These are phyloP conservation scores for Nyctibius bracteatus DNA, from an alignment of 2,113 vertebrate species.

Conservation along the genomic window DNA sequence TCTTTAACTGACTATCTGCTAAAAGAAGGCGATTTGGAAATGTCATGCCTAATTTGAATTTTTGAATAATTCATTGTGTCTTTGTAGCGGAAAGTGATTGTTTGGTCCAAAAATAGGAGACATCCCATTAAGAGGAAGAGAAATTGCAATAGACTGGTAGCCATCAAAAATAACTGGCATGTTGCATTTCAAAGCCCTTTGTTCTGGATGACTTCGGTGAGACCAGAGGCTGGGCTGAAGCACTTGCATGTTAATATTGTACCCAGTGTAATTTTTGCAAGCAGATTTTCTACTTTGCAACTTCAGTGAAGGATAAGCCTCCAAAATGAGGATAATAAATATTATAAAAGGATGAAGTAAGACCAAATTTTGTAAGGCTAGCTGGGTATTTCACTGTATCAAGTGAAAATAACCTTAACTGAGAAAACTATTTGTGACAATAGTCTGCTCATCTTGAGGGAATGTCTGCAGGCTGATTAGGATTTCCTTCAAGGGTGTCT, in stretches of 20 bases:
- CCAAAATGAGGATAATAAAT: neutral
- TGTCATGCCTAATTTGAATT: conserved; percentile 49
- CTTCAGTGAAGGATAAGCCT: neutral
- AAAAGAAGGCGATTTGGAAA: conserved; percentile 14
- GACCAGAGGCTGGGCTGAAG: conserved; percentile 1
- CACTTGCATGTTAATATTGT: conserved; percentile 4
- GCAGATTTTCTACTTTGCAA: neutral
- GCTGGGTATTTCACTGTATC: neutral
- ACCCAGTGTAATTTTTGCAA: neutral
- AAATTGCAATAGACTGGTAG: conserved; percentile 24
- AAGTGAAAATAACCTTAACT: conserved; percentile 10
- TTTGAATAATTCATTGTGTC: conserved; percentile 57
- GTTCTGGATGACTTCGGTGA: conserved; percentile 10
- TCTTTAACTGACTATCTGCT: conserved; percentile 24
- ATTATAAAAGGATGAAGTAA: neutral
- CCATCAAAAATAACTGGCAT: conserved; percentile 24
- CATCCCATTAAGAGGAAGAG: conserved; percentile 35
- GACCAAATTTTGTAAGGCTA: neutral
- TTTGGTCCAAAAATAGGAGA: conserved; percentile 56
- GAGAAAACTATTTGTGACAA: neutral
- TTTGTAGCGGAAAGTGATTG: neutral
- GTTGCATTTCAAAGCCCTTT: neutral
- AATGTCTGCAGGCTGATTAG: conserved; percentile 3
- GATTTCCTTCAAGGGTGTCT: conserved; percentile 22
- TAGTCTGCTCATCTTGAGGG: neutral